Evolutionary conservation across 2,113 vertebrate genomes (phyloP).

Genomic region (Pedetes capensis): DNA sequence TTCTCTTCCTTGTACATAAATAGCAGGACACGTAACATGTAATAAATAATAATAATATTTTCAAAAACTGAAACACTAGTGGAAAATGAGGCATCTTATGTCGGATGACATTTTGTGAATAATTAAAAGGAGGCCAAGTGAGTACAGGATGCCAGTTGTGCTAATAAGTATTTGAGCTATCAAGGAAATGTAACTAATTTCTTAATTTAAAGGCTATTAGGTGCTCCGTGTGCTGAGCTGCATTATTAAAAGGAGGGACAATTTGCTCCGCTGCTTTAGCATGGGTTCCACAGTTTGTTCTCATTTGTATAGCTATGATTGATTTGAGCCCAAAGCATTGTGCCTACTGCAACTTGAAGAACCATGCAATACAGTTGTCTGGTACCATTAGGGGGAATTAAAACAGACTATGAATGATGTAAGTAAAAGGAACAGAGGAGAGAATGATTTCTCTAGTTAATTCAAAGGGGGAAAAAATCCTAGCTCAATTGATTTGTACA

Average conservation of each 20-base stretch:
- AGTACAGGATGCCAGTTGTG: conserved; percentile 70
- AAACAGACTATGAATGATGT: conserved; percentile 65
- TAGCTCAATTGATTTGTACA: conserved; percentile 79
- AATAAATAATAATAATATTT: conserved; percentile 73
- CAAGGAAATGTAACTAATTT: conserved; percentile 81
- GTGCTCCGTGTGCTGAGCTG: conserved; percentile 61
- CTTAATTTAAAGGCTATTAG: conserved; percentile 78
- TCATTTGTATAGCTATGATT: conserved; percentile 77
- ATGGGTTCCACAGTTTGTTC: conserved; percentile 61
- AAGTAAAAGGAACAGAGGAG: conserved; percentile 70
- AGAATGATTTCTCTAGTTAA: conserved; percentile 77
- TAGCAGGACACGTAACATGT: conserved; percentile 76
- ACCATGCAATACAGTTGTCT: conserved; percentile 71
- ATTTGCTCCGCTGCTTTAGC: conserved; percentile 65
- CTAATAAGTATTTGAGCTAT: conserved; percentile 80
- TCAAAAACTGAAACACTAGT: conserved; percentile 69
- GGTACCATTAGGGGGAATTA: conserved; percentile 73
- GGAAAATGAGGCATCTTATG: conserved; percentile 67
- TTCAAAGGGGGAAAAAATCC: conserved; percentile 66
- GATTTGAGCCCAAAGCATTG: conserved; percentile 67
- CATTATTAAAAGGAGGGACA: conserved; percentile 58
- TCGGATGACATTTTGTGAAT: conserved; percentile 76
- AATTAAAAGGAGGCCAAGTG: conserved; percentile 76
- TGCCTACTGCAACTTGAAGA: conserved; percentile 57
- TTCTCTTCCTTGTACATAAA: conserved; percentile 70